Evolutionary conservation across 2,797 vertebrate species (phyloP).

Genomic region (Anguilla megastoma): DNA sequence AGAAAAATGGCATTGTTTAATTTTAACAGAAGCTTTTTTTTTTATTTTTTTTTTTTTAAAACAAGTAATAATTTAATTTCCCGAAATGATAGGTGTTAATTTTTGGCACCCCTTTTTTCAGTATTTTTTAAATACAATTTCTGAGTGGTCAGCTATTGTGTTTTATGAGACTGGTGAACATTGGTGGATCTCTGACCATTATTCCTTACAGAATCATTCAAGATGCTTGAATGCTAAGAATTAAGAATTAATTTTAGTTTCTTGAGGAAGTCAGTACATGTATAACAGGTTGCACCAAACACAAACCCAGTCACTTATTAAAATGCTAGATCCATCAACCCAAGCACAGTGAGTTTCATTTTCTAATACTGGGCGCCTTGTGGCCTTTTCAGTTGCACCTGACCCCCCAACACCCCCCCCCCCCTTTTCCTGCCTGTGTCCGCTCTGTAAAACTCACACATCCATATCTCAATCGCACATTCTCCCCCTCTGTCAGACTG

Average conservation of each 20-base stretch:
- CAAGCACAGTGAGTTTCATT: neutral
- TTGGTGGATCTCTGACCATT: neutral
- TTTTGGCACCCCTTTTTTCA: neutral
- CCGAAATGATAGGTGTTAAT: too few relatives aligned
- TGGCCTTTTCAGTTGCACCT: neutral
- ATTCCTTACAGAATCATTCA: neutral
- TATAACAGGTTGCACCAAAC: neutral
- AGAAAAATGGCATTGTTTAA: too few relatives aligned
- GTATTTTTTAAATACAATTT: neutral
- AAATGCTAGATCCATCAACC: neutral
- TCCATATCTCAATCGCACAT: neutral
- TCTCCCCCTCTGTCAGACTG: conserved; percentile 47
- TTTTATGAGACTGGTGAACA: neutral
- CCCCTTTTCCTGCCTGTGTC: neutral
- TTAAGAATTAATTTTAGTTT: neutral
- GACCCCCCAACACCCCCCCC: neutral
- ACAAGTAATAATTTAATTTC: neutral
- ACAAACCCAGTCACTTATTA: neutral
- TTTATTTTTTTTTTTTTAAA: neutral
- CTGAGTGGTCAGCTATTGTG: neutral
- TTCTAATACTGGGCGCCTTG: neutral
- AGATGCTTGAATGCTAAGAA: neutral
- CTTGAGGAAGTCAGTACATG: neutral
- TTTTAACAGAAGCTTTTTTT: neutral
- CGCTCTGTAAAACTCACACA: neutral